Evolutionary conservation across 2,113 vertebrate genomes (phyloP), one percentile per base, ranked within the genome.

Genomic region (Scalopus aquaticus): DNA sequence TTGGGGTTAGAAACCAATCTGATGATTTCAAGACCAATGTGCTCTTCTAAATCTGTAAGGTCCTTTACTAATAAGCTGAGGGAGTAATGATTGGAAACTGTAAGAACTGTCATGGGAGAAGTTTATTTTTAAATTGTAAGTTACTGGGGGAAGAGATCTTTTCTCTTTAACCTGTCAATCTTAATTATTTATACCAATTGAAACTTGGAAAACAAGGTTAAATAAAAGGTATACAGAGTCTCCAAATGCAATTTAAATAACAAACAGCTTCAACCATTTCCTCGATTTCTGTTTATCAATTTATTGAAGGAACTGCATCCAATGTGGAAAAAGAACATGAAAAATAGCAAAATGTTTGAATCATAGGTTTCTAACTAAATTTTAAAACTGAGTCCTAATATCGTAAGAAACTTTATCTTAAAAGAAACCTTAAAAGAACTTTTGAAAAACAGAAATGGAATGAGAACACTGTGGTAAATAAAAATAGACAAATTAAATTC

Each of bases 181-280:
- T 95, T 79, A 79, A 56, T 73, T 93, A 88, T 60, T 35, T 81
- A 84, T 81, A 32, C n/a, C 90, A 79, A 91, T 62, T 79, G 76
- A 51, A 42, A 56, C 35, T 60, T 72, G 56, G 35, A 79, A 56
- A 84, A 20, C 9, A 15, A 91, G 56, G 1, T 65, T 70, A 93
- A 35, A 4, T 74, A 67, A 72, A 73, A 94, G n/a, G 6, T 28
- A 46, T 2, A 9, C 0, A 6, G 3, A 64, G 9, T 73, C 12
- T 73, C 35, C 42, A 84, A 44, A 77, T 32, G 10, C 20, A 30
- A 44, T 32, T 90, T 76, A 83, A 80, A 64, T 49, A 91, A 46
- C 11, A 88, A 6, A 46, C 11, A 88, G 7, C 39, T 60, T 85
- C 39, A 70, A 56, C 22, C 11, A 70, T 70, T 64, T 62, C 20